These are phyloP conservation scores for Apostichopus californicus DNA, from an alignment of 35 echinoderm and acorn worm genomes.

Conservation along the genomic window DNA sequence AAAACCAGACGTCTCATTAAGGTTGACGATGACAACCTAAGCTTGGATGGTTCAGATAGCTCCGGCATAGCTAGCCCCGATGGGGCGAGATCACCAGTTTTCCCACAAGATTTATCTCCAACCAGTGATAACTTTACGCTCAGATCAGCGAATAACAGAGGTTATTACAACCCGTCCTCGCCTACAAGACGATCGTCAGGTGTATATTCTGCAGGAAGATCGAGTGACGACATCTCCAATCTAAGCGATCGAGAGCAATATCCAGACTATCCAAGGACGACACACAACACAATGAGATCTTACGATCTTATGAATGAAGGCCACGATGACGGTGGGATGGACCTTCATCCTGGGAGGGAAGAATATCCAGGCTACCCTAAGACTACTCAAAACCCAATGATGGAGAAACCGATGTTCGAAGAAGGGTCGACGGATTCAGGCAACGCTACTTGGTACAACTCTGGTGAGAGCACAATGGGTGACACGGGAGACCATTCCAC, in stretches of 20 bases:
- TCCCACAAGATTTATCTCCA: background rate
- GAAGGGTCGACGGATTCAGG: conserved; percentile 26
- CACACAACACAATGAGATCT: background rate
- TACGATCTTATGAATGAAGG: background rate
- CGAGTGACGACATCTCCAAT: background rate
- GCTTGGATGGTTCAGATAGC: conserved; percentile 23
- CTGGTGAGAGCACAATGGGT: conserved; percentile 27
- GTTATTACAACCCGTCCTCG: background rate
- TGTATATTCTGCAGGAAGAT: background rate
- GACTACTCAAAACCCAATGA: background rate
- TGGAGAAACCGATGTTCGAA: background rate
- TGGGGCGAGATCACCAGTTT: conserved; percentile 9
- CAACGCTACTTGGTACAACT: conserved; percentile 30
- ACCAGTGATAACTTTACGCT: background rate
- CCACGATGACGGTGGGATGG: too few species aligned
- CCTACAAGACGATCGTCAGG: background rate
- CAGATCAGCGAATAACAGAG: background rate
- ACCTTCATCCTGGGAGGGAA: background rate
- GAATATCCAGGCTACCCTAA: background rate
- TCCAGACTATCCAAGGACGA: background rate
- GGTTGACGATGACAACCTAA: conserved; percentile 25
- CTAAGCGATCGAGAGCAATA: background rate
- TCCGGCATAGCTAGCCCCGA: conserved; percentile 33
- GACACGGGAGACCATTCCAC: background rate
- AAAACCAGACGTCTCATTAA: conserved; percentile 30